Evolutionary conservation across 2,113 vertebrate genomes (phyloP), one percentile per base, ranked within the genome.

Genomic region (Phoxinus phoxinus): DNA sequence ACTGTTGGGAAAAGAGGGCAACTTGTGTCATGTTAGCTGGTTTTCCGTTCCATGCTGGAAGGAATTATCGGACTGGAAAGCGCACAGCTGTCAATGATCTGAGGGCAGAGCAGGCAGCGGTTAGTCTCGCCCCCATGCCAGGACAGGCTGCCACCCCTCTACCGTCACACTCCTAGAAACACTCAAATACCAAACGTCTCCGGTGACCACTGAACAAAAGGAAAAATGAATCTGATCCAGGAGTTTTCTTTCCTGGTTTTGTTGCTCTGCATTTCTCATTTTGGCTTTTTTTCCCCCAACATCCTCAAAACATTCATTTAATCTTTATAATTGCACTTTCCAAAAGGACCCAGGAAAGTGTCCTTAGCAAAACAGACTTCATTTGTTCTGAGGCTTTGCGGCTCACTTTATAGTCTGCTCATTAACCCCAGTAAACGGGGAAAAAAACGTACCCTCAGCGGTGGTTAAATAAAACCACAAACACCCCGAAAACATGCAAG

Each of bases 21-120:
- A 23, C 10, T 35, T 19, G 25, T 11, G 19, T n/a, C 44, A 80
- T 56, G 35, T 56, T 72, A 75, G 37, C 30, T 85, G 74, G 51
- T 74, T 75, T 88, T 59, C 59, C 35, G 71, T 85, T 51, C 17
- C 37, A 63, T 76, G 83, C 71, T 69, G 58, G 46, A 82, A 58
- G 61, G 41, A 84, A 82, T 79, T 76, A 83, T 67, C 53, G 37
- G 74, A 85, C 72, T 78, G 82, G 72, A 84, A 81, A 86, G 75
- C 10, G 15, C 51, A 81, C 86, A 87, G 86, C 83, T 87, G 85
- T 85, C 85, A 83, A 74, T 30, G 63, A 81, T 76, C 41, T 61
- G 76, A 81, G 72, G 75, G 78, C 79, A 61, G 32, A 77, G 37
- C 46, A 56, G 51, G 37, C 46, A 56, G 51, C 76, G 19, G 59